phyloP scores from a whole-genome alignment of 2,797 vertebrate genomes.

The Gastrophryne carolinensis region DNA sequence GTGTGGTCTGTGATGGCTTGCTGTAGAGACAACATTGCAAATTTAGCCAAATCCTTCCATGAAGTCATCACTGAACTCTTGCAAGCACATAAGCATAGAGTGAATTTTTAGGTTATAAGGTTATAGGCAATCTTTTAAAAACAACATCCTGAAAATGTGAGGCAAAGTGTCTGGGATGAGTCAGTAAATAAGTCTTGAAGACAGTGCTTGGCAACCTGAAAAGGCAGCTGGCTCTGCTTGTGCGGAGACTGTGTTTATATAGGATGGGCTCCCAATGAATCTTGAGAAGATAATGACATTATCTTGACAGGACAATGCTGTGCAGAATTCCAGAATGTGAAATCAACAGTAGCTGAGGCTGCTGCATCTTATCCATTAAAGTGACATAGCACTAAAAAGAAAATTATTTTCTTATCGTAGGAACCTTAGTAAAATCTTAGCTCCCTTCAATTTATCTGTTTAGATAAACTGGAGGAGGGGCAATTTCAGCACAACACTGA shows the following conservation, averaged over 20 bases:
- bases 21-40: background rate
- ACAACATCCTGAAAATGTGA: slow-evolving; percentile 10
- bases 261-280: slow-evolving; percentile 22
- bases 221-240: slow-evolving; percentile 36
- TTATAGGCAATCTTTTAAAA: slow-evolving; percentile 29
- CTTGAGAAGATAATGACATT: slow-evolving; percentile 14
- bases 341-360: background rate
- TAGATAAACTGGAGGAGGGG: too few species aligned
- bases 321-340: background rate
- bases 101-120: slow-evolving; percentile 13
- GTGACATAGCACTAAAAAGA: too few species aligned
- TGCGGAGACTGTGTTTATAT: slow-evolving; percentile 25
- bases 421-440: too few species aligned
- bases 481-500: too few species aligned
- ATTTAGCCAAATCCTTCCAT: background rate
- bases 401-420: too few species aligned
- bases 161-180: slow-evolving; percentile 45
- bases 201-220: slow-evolving; percentile 21
- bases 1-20: too few species aligned
- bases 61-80: slow-evolving; percentile 29
- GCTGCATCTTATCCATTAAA: too few species aligned
- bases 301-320: background rate
- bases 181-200: slow-evolving; percentile 35
- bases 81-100: background rate
- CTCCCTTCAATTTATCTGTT: too few species aligned